Evolutionary conservation across 92 coral and sea anemone species (phyloP), one percentile per base, ranked within the genome.

Genomic region (Phymanthus crucifer): DNA sequence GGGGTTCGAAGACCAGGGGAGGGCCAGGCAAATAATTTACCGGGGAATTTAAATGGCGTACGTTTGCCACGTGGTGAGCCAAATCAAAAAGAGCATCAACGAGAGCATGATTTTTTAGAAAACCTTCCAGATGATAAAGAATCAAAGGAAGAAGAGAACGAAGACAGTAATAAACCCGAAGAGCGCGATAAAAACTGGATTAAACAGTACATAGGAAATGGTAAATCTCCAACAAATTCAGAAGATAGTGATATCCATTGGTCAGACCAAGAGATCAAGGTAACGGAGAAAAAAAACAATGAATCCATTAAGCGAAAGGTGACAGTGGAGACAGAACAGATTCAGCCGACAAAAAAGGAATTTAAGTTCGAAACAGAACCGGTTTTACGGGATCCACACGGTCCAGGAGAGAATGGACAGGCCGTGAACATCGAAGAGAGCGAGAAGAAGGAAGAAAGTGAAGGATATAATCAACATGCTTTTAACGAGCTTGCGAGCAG

Each of bases 331-430:
- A 69, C 73, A 69, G 66, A 75, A n/a, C 36, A n/a, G 31, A 23
- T 26, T 27, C 47, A 38, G 57, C 23, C 46, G 10, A 8, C 65
- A 19, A 48, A 24, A 18, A 45, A 75, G n/a, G 34, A 35, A 31
- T 79, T 79, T 19, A 27, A 79, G 0, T 79, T 70, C 26, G 83
- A 77, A 27, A 40, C 75, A 32, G 82, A 78, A 32, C 40, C 78
- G 24, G 71, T 48, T 24, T 37, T 18, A 65, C 86, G 82, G 17
- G 87, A 93, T 71, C 90, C 97, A 52, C 76, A 85, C 71, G 97
- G 94, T 17, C 97, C 94, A 16, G 97, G 97, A 5, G 97, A 93
- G 73, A 57, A 85, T 46, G 97, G 97, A 35, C 86, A 75, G 34
- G 96, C 96, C 7, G 99, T 95, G 33, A 61, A 68, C 8, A 80